phyloP scores from a whole-genome alignment of 2,113 vertebrate species.

The Dipodomys merriami region DNA sequence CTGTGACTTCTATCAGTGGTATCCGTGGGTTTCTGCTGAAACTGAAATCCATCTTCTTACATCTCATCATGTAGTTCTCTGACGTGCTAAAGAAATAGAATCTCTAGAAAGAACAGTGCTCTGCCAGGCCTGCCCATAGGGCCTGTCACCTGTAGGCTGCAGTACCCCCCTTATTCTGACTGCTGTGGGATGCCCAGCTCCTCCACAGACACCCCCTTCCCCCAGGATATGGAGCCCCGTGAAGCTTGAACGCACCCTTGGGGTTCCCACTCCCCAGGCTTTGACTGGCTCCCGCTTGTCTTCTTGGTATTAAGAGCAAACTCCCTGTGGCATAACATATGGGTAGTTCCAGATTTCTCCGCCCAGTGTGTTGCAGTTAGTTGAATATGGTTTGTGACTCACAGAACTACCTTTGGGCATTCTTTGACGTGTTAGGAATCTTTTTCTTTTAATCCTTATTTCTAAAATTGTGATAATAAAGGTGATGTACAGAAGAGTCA shows the following conservation, averaged over 20 bases:
- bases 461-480: too few relatives aligned
- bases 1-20: neutral
- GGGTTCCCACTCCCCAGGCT: neutral
- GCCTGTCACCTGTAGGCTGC: neutral
- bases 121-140: accelerated
- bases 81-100: neutral
- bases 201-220: too few relatives aligned
- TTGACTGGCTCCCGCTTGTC: neutral
- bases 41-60: neutral
- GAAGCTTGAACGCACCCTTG: neutral
- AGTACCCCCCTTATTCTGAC: neutral
- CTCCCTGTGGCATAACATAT: neutral
- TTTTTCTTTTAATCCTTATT: neutral
- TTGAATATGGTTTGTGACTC: conserved; percentile 11
- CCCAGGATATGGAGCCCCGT: neutral
- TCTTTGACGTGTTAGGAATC: neutral
- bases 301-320: neutral
- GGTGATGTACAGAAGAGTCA: too few relatives aligned
- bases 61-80: neutral
- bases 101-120: accelerated
- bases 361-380: neutral
- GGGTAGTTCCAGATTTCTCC: neutral
- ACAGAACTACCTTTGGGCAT: neutral
- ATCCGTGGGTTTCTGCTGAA: neutral
- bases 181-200: neutral